phyloP scores from a whole-genome alignment of 2,113 vertebrate species.

The Pterocles orientalis region DNA sequence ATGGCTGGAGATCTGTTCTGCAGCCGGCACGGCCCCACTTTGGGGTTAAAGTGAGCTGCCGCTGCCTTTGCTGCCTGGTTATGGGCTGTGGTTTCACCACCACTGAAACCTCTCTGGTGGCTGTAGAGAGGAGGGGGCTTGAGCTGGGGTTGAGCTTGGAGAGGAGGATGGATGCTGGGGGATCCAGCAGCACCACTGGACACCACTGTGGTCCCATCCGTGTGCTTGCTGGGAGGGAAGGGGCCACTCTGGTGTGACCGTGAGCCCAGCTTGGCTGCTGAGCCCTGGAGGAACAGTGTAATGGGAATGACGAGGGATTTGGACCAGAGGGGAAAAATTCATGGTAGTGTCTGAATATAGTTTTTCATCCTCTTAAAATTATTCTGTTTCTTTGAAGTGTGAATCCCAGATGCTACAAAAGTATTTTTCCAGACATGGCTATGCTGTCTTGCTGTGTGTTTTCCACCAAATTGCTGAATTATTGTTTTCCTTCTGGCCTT shows the following conservation, averaged over 20 bases:
- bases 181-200: not conserved
- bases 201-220: accelerated
- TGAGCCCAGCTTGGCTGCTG: not conserved
- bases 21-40: not conserved
- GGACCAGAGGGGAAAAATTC: not conserved
- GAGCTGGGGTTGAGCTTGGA: not conserved
- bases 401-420: conserved; percentile 49
- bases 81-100: not conserved
- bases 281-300: not conserved
- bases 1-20: not conserved
- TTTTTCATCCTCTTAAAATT: conserved; percentile 43
- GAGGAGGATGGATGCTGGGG: not conserved
- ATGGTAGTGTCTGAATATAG: not conserved
- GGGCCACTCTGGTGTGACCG: not conserved
- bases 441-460: conserved; percentile 33
- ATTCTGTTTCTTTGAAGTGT: conserved; percentile 46
- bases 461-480: conserved; percentile 46
- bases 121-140: not conserved
- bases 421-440: conserved; percentile 26
- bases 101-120: not conserved
- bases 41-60: not conserved
- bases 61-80: accelerated
- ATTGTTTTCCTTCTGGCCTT: conserved; percentile 36
- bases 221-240: not conserved
- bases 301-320: not conserved